Conservation (phyloP, 2,888 invertebrate genomes). For the Lasioglossum oenotherae region DNA sequence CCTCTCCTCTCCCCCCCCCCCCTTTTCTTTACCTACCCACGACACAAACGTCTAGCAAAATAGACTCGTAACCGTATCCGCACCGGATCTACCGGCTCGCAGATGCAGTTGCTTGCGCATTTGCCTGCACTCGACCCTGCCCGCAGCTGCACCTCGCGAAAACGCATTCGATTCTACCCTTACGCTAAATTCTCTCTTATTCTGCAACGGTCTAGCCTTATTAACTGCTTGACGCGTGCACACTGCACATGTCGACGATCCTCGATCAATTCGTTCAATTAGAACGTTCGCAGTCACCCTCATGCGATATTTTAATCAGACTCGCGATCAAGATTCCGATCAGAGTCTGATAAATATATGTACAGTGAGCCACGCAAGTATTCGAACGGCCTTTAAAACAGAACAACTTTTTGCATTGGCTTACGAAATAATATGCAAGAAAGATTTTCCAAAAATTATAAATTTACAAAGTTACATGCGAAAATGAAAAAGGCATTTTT, state of each 20-base stretch:
- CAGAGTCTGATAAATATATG: no score
- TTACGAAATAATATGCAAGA: no score
- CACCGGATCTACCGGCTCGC: slow-evolving; percentile 2
- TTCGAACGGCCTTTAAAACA: no score
- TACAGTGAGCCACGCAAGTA: no score
- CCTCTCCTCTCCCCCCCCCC: neutral
- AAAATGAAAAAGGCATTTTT: no score
- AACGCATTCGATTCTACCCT: neutral
- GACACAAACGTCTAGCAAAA: slow-evolving; percentile 52
- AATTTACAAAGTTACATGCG: no score
- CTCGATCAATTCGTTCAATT: neutral
- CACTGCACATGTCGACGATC: neutral
- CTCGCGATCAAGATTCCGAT: no score
- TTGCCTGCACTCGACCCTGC: neutral
- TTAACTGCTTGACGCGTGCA: neutral
- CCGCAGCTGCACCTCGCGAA: neutral
- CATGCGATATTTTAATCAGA: neutral
- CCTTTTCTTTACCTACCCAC: no score
- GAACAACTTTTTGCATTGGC: no score
- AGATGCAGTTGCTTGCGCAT: neutral
- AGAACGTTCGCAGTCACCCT: neutral
- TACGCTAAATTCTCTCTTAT: neutral
- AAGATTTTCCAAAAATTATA: no score
- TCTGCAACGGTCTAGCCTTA: neutral
- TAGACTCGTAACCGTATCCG: slow-evolving; percentile 74